These are phyloP conservation scores for Eudemis profundana DNA, from an alignment of 2,888 invertebrate species.

Conservation along the genomic window DNA sequence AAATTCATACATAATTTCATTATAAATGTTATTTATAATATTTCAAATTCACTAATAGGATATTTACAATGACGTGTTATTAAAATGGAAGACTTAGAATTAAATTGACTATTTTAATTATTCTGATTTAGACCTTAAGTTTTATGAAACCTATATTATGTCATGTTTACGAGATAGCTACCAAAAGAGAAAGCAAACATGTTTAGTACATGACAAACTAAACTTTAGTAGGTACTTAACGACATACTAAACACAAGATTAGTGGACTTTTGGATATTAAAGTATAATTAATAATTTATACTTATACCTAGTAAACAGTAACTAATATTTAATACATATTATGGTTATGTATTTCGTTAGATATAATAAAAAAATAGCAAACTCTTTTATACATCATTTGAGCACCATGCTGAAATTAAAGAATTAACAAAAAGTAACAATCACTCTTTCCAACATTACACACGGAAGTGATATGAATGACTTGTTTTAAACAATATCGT, in stretches of 20 bases:
- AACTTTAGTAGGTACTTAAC: conserved; percentile 36
- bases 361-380: conserved; percentile 34
- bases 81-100: conserved; percentile 68
- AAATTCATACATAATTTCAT: conserved; percentile 52
- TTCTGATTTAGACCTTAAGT: conserved; percentile 40
- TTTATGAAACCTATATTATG: conserved; percentile 40
- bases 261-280: conserved; percentile 45
- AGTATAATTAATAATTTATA: conserved; percentile 41
- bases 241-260: conserved; percentile 45
- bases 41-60: conserved; percentile 55
- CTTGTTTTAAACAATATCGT: conserved; percentile 7
- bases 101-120: conserved; percentile 69
- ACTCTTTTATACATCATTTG: conserved; percentile 45
- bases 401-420: conserved; percentile 46
- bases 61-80: conserved; percentile 69
- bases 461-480: neutral
- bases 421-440: conserved; percentile 3
- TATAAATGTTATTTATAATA: conserved; percentile 49
- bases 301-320: conserved; percentile 37
- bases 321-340: conserved; percentile 37
- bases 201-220: conserved; percentile 48
- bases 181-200: conserved; percentile 38
- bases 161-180: conserved; percentile 51
- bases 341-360: conserved; percentile 40
- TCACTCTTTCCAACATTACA: neutral